Evolutionary conservation across 2,113 vertebrate genomes (phyloP), one percentile per base, ranked within the genome.

Genomic region (Glaucidium brasilianum): DNA sequence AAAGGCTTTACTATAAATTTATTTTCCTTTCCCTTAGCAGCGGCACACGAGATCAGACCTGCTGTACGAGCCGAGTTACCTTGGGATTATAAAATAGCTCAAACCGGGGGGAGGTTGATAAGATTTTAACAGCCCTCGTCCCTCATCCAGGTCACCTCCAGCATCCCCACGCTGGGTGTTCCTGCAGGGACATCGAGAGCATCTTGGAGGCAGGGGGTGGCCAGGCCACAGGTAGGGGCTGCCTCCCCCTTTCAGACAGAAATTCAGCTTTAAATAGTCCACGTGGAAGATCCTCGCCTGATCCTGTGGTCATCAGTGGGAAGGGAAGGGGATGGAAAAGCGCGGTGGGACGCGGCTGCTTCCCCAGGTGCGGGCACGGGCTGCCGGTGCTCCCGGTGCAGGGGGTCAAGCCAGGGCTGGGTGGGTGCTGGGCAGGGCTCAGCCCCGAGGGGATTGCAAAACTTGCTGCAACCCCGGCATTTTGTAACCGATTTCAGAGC

Each of bases 321-420:
- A 56, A 63, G 63, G 34, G 43, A n/a, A 2, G 15, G 50, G 79
- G 45, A 34, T 29, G 62, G 89, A 52, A 19, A 32, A 53, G 47
- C 8, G 15, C 0, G 0, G 30, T 19, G 67, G 49, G 52, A 55
- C 0, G 0, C 0, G 16, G 59, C 22, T 20, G 8, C 55, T 62
- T 17, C 73, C 34, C 56, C 45, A 5, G 9, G 15, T 12, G 2
- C 2, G 3, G 39, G 14, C 53, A 10, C 3, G 20, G 39, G 52
- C 27, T 10, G 29, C 13, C 1, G 3, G 18, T 39, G 56, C 1
- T 17, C 3, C 17, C 8, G 2, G 45, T 3, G 30, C 59, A 4
- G 32, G 34, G 41, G 18, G 9, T 19, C 5, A 2, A 37, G 67
- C 15, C 1, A 0, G 62, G 62, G 32, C 63, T 30, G 41, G n/a